Percentiles rank a stretch among this genome's conserved stretches.
phyloP scores from a whole-genome alignment of 2,113 vertebrate species.

The Rhinogobius similis region DNA sequence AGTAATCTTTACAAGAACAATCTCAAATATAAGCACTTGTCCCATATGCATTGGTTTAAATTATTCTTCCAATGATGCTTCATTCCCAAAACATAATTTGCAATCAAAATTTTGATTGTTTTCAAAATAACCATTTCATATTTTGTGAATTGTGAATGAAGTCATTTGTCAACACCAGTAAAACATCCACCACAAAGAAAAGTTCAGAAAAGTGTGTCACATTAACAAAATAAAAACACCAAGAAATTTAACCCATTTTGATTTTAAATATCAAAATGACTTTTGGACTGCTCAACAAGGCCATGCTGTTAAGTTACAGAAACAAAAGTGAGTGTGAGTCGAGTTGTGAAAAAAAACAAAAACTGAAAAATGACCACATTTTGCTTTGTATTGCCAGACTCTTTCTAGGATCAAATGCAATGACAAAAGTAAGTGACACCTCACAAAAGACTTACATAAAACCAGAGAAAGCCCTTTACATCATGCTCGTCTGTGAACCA shows the following conservation, averaged over 20 bases:
- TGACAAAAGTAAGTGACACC: background rate
- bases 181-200: conserved; percentile 26
- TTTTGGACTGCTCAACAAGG: conserved; percentile 42
- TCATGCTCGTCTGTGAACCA: conserved; percentile 33
- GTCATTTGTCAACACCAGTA: conserved; percentile 36
- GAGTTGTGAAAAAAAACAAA: background rate
- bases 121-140: background rate
- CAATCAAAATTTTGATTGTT: background rate
- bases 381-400: background rate
- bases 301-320: conserved; percentile 65
- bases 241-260: conserved; percentile 53
- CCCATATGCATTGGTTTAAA: conserved; percentile 4
- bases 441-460: conserved; percentile 6
- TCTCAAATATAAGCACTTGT: conserved; percentile 25
- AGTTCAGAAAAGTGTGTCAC: conserved; percentile 29
- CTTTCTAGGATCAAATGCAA: background rate
- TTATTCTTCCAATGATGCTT: conserved; percentile 34
- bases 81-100: conserved; percentile 45
- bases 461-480: conserved; percentile 10
- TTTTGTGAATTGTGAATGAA: conserved; percentile 46
- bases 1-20: conserved; percentile 52
- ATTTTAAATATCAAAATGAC: conserved; percentile 64
- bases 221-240: conserved; percentile 26
- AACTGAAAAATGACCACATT: background rate
- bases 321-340: conserved; percentile 5